These are phyloP conservation scores for Gymnocheta viridis DNA, from an alignment of 2,888 invertebrate species.

Conservation along the genomic window DNA sequence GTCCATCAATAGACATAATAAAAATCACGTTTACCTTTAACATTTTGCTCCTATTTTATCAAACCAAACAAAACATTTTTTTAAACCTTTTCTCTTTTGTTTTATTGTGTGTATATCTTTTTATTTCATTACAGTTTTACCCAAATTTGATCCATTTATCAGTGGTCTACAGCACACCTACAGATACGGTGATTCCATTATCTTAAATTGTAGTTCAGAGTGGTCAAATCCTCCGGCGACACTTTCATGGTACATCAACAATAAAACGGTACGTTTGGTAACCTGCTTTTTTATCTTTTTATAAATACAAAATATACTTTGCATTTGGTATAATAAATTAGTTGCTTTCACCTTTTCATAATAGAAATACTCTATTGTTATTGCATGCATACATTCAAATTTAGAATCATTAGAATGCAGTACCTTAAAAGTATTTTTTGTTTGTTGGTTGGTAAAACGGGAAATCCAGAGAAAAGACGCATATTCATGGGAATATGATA, in stretches of 20 bases:
- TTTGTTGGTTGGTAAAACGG: too few relatives aligned
- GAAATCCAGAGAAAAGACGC: too few relatives aligned
- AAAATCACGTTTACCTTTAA: too few relatives aligned
- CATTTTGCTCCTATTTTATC: too few relatives aligned
- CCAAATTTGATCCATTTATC: slow-evolving; percentile 81
- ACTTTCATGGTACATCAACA: slow-evolving; percentile 82
- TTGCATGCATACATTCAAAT: background rate
- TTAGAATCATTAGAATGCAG: background rate
- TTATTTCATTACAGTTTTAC: slow-evolving; percentile 78
- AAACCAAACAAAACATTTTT: background rate
- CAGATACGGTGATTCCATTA: slow-evolving; percentile 80
- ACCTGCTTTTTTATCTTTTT: too few relatives aligned
- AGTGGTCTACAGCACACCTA: slow-evolving; percentile 79
- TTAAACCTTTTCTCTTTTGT: background rate
- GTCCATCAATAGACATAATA: too few relatives aligned
- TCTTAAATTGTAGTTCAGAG: slow-evolving; percentile 82
- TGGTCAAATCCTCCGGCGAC: slow-evolving; percentile 81
- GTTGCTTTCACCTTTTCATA: background rate
- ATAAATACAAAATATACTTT: background rate
- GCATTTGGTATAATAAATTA: background rate
- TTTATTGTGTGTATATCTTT: slow-evolving; percentile 25
- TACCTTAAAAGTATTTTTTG: too few relatives aligned
- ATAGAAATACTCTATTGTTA: background rate
- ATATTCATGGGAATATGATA: too few relatives aligned
- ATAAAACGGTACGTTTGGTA: slow-evolving; percentile 79